These are phyloP conservation scores for Lagocephalus sceleratus DNA, from an alignment of 2,797 vertebrate species.

Conservation along the genomic window DNA sequence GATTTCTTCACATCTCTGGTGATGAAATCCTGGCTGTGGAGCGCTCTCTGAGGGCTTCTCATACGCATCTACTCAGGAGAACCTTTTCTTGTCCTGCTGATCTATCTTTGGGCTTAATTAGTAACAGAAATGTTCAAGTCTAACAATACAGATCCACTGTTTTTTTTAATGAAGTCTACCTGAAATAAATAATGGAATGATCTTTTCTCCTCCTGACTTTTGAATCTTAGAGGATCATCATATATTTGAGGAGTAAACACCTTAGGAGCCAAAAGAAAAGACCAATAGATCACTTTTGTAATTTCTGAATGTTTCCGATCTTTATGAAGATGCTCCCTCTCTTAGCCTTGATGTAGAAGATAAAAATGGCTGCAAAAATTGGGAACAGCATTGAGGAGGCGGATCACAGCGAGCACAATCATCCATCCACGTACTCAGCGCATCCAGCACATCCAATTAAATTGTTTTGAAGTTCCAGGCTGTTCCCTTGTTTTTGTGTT, in stretches of 20 bases:
- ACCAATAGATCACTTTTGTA: too few relatives aligned
- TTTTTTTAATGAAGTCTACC: constrained; percentile 19
- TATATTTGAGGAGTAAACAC: too few relatives aligned
- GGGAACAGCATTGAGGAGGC: constrained; percentile 3
- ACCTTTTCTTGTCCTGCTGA: constrained; percentile 1
- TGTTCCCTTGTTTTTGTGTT: constrained; percentile 52
- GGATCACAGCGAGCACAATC: constrained; percentile 35
- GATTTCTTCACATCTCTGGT: neutral
- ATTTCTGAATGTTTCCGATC: too few relatives aligned
- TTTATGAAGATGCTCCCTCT: too few relatives aligned
- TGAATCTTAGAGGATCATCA: constrained; percentile 2
- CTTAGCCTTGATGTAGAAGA: neutral
- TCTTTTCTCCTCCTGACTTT: constrained; percentile 3
- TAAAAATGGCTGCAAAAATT: constrained; percentile 10
- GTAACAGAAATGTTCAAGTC: constrained; percentile 32
- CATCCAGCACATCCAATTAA: constrained; percentile 62
- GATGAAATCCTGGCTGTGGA: constrained; percentile 23
- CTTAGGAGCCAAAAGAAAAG: too few relatives aligned
- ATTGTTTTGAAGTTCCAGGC: constrained; percentile 60
- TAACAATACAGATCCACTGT: constrained; percentile 9
- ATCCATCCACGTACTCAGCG: constrained; percentile 42
- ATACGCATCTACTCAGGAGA: constrained; percentile 21
- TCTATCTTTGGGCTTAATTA: constrained; percentile 49
- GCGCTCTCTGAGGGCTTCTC: constrained; percentile 25
- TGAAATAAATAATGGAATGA: constrained; percentile 32